A percentile compares a stretch with the other conserved stretches of the same genome.
Conservation (phyloP, 1,140 invertebrate genomes). For the Drosophila dunni region DNA sequence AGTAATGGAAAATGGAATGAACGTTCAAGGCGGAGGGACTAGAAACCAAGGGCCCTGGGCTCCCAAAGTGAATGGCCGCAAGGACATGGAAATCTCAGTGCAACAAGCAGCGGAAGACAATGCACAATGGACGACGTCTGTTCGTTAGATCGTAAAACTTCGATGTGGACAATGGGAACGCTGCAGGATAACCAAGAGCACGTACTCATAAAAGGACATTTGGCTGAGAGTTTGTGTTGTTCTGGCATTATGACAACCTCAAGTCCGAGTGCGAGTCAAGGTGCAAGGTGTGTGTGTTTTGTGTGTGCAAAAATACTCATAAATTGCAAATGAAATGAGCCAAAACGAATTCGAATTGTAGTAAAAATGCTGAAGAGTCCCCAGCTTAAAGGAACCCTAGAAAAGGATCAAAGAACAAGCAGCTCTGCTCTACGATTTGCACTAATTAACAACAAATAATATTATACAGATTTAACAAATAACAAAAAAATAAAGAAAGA, state of each 20-base stretch:
- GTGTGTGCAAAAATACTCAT: slow-evolving; percentile 52
- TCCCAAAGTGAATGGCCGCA: slow-evolving; percentile 38
- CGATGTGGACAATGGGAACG: slow-evolving; percentile 48
- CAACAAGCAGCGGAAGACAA: slow-evolving; percentile 24
- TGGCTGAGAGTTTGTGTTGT: slow-evolving; percentile 21
- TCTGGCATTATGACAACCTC: slow-evolving; percentile 66
- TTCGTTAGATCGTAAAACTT: slow-evolving; percentile 78
- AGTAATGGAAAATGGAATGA: slow-evolving; percentile 8
- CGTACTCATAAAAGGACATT: slow-evolving; percentile 61
- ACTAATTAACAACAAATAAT: slow-evolving; percentile 81
- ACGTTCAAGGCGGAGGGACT: too few species aligned
- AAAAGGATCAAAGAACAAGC: slow-evolving; percentile 28
- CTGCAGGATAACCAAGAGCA: slow-evolving; percentile 62
- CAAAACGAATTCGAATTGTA: slow-evolving; percentile 70
- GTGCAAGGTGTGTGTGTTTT: slow-evolving; percentile 72
- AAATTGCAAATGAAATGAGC: slow-evolving; percentile 84
- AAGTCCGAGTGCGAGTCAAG: slow-evolving; percentile 32
- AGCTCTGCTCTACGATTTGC: slow-evolving; percentile 38
- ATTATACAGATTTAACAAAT: slow-evolving; percentile 31
- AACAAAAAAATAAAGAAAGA: slow-evolving; percentile 31
- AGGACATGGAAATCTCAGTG: slow-evolving; percentile 29
- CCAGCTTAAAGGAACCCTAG: not conserved
- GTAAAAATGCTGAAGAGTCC: slow-evolving; percentile 3
- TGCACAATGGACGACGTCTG: slow-evolving; percentile 61
- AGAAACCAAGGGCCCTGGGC: slow-evolving; percentile 3